phyloP scores from a whole-genome alignment of 1,140 invertebrate genomes.

The Trachymyrmex septentrionalis region DNA sequence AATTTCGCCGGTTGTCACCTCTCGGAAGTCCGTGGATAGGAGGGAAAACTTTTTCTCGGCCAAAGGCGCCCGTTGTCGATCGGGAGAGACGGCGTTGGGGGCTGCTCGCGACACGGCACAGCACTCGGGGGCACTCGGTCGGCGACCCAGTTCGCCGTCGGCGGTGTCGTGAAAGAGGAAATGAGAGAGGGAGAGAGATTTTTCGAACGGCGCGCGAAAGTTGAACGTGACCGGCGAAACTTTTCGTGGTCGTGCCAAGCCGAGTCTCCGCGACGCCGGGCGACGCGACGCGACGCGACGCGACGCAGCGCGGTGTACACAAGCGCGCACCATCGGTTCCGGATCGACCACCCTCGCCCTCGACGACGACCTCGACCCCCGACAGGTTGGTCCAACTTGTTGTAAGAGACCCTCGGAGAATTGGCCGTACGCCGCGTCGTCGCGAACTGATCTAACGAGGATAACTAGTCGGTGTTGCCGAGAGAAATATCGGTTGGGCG shows the following conservation, averaged over 20 bases:
- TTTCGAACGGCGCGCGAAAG: constrained; percentile 82
- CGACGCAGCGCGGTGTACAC: constrained; percentile 33
- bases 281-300: constrained; percentile 23
- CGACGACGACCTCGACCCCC: constrained; percentile 62
- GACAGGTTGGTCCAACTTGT: constrained; percentile 44
- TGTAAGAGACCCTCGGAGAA: constrained; percentile 59
- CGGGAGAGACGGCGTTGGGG: constrained; percentile 34
- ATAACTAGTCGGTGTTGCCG: constrained; percentile 35
- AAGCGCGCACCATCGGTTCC: constrained; percentile 12
- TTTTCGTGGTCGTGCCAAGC: constrained; percentile 79
- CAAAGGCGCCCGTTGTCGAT: constrained; percentile 26
- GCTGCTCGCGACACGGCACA: constrained; percentile 55
- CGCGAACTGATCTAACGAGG: constrained; percentile 44
- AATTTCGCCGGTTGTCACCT: constrained; percentile 3
- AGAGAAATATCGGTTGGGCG: constrained; percentile 40
- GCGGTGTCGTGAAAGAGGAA: constrained; percentile 1
- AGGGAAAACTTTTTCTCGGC: constrained; percentile 60
- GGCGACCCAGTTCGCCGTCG: constrained; percentile 79
- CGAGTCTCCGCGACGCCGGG: constrained; percentile 37
- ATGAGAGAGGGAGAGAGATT: constrained; percentile 57
- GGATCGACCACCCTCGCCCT: constrained; percentile 47
- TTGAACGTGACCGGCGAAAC: constrained; percentile 83
- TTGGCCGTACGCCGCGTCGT: constrained; percentile 49
- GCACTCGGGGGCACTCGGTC: constrained; percentile 72
- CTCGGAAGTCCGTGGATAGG: constrained; percentile 2